These are phyloP conservation scores for Chromoteleia sp. DNA, from an alignment of 2,888 invertebrate species.

Conservation along the genomic window DNA sequence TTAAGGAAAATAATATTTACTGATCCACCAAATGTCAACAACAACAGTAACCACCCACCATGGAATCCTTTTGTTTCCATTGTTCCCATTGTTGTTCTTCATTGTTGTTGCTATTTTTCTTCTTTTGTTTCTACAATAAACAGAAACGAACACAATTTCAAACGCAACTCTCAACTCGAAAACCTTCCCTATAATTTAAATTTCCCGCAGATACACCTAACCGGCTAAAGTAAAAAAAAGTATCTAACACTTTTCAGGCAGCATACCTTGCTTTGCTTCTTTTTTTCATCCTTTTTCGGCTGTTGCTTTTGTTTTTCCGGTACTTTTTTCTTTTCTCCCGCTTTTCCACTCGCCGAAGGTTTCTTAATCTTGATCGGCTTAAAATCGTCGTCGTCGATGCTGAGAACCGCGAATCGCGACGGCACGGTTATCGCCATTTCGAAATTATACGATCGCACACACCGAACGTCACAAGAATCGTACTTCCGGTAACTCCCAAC, in stretches of 20 bases:
- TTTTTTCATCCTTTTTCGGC: slow-evolving; percentile 79
- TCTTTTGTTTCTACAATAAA: slow-evolving; percentile 83
- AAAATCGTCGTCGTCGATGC: slow-evolving; percentile 90
- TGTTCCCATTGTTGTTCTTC: slow-evolving; percentile 89
- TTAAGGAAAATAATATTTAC: neutral
- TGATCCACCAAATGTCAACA: neutral
- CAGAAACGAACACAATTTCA: neutral
- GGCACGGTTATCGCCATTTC: slow-evolving; percentile 88
- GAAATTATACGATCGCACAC: slow-evolving; percentile 29
- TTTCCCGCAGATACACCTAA: slow-evolving; percentile 47
- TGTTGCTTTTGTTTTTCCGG: slow-evolving; percentile 76
- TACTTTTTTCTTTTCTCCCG: slow-evolving; percentile 79
- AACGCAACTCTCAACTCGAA: slow-evolving; percentile 9
- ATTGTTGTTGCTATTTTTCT: slow-evolving; percentile 84
- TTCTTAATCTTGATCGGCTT: slow-evolving; percentile 85
- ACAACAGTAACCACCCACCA: slow-evolving; percentile 85
- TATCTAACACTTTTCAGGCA: neutral
- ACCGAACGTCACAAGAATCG: slow-evolving; percentile 46
- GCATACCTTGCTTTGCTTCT: slow-evolving; percentile 80
- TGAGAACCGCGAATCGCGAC: slow-evolving; percentile 90
- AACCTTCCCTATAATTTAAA: slow-evolving; percentile 7
- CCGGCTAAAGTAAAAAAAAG: slow-evolving; percentile 73
- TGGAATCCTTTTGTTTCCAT: slow-evolving; percentile 90
- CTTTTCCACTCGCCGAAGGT: slow-evolving; percentile 73
- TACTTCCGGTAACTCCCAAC: slow-evolving; percentile 68